Base-by-base conservation (phyloP, 1,140 invertebrate species). In the Acromyrmex charruanus region DNA sequence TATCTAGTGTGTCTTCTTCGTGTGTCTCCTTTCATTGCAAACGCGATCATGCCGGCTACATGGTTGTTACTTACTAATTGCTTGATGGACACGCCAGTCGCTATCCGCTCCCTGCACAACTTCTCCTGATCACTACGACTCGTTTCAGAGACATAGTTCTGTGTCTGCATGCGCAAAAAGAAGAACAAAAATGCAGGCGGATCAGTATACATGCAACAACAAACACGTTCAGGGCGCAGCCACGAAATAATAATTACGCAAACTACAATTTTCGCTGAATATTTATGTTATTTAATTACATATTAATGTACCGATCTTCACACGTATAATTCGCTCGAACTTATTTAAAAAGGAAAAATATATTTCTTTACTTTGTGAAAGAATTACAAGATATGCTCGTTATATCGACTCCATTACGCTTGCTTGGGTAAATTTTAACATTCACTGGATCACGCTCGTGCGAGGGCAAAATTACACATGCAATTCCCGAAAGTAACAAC, bases 71-170 rank as follows among this genome's bases (percentile, higher is more conserved):
- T 95, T 94, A 96, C 95, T 95, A 96, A 93, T 89, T 95, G 93
- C 92, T 95, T 95, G 91, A 95, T 95, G 87, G 95, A 95, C 84
- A 96, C 93, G 77, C 95, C 95, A 80, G 95, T 96, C 69, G 94
- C 94, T 77, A 95, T 95, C 86, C 94, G 91, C 93, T 95, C 94
- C 92, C 94, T 95, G 90, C 92, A 94, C 66, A 92, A 92, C 92
- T 94, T 95, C 87, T 94, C 94, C 88, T 93, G 92, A 86, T 95
- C 94, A 87, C 87, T 92, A 80, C 93, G 94, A 94, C 87, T 94
- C 84, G 94, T 93, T 91, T 95, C 95, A 90, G 94, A 94, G 88
- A 94, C 95, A 93, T 95, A 95, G 91, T 92, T 95, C 93, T 95
- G 93, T 94, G 94, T 96, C 95, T 96, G 91, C 94, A 94, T 95